A percentile compares a stretch with the other conserved stretches of the same genome.
phyloP scores from a whole-genome alignment of 2,888 invertebrate genomes.

The Diachrysia chrysitis region DNA sequence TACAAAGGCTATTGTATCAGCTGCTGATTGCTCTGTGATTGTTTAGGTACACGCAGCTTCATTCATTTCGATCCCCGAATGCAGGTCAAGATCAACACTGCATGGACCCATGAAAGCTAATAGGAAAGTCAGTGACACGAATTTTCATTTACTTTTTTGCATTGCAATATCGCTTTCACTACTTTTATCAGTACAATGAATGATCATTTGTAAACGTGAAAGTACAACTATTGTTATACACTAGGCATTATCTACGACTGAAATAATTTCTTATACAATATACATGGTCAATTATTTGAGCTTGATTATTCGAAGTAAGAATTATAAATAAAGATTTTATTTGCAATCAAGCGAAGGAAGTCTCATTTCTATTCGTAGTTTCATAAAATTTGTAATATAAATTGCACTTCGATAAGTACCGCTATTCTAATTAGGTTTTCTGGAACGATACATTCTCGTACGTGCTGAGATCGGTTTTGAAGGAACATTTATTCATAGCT shows the following conservation, averaged over 20 bases:
- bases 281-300: slow-evolving; percentile 74
- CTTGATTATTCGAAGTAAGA: slow-evolving; percentile 66
- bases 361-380: slow-evolving; percentile 44
- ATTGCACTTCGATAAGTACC: slow-evolving; percentile 68
- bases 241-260: slow-evolving; percentile 65
- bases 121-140: slow-evolving; percentile 86
- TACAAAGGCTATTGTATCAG: slow-evolving; percentile 30
- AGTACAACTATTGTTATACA: slow-evolving; percentile 81
- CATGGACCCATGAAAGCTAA: slow-evolving; percentile 73
- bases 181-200: slow-evolving; percentile 83
- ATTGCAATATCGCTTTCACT: slow-evolving; percentile 87
- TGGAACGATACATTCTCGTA: slow-evolving; percentile 55
- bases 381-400: slow-evolving; percentile 68
- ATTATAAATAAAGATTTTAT: slow-evolving; percentile 57
- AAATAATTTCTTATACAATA: slow-evolving; percentile 74
- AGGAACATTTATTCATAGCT: slow-evolving; percentile 50
- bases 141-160: slow-evolving; percentile 87
- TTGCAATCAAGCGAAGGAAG: slow-evolving; percentile 67
- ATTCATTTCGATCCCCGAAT: slow-evolving; percentile 63
- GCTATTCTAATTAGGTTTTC: slow-evolving; percentile 76
- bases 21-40: slow-evolving; percentile 32
- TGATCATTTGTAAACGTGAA: slow-evolving; percentile 85
- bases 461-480: slow-evolving; percentile 49
- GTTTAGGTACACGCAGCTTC: slow-evolving; percentile 43
- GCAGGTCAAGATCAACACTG: slow-evolving; percentile 76